Base-by-base conservation (phyloP, 2,888 invertebrate genomes). In the Scrobipalpa costella region DNA sequence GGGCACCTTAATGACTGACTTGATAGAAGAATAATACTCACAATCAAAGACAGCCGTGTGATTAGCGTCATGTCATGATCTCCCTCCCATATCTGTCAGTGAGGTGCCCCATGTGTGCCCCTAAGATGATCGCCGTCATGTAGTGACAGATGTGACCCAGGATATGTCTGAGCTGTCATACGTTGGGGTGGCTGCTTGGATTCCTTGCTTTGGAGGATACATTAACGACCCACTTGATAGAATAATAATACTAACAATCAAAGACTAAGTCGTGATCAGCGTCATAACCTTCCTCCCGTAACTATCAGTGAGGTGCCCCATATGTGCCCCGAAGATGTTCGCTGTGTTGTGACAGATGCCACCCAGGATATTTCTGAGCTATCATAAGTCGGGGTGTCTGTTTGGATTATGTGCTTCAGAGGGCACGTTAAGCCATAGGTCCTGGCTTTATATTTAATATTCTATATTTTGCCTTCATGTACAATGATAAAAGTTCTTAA, bases 271-370 rank as follows among this genome's bases (percentile, higher is more conserved):
- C 0, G 90, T 89, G 1, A 82, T 71, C n/a, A 91, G 68, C 0
- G 89, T 90, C 88, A 91, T 91, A 1, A 81, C 67, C 50, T 92
- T 92, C 63, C 92, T 77, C 0, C 92, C 92, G 58, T 76, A 90
- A 61, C 76, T 76, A 66, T 92, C 92, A 0, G 90, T 90, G 11
- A 92, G 79, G 68, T 86, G 81, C 0, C 91, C 90, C 87, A 88
- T 88, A 0, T 92, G 89, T 0, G 88, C 87, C 5, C 90, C 90
- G 61, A 85, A 81, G 62, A 89, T 77, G 64, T 92, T 88, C 2
- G 92, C 92, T 0, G 90, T 88, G 70, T 92, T 88, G 67, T 90
- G 1, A 90, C 90, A 0, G 90, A 89, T 0, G 90, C 83, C 68
- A 81, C 80, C 90, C 90, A 90, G 34, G 90, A 89, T 69, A 90